Base-by-base conservation (phyloP, 2,888 invertebrate genomes). In the Amiota communis region DNA sequence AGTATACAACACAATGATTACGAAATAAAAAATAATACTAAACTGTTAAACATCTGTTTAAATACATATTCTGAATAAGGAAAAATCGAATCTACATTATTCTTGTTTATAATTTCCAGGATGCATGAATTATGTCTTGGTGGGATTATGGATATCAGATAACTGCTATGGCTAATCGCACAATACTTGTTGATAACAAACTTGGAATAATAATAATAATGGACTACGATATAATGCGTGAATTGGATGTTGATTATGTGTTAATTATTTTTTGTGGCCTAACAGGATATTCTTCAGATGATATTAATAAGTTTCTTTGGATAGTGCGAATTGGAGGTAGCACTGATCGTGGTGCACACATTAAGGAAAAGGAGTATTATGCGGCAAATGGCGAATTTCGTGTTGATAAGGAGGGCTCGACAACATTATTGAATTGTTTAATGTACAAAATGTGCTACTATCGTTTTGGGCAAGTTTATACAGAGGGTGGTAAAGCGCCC, bases 401-500 rank as follows among this genome's bases (percentile, higher is more conserved):
- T 61, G 95, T 99, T 1, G 99, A 99, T 91, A 95, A 95, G 80
- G 98, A 98, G 88, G 98, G 98, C 57, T 96, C 98, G 1, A 93
- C 93, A 49, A 95, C 95, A 17, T 92, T 99, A 81, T 94, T 98
- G 82, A 98, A 99, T 91, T 98, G 97, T 87, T 93, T 99, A 77
- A 99, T 99, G 99, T 99, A 99, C 92, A 99, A 99, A 92, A 96
- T 99, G 96, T 98, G 98, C 91, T 99, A 99, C 90, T 98, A 99
- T 91, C 93, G 97, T 87, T 99, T 99, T 89, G 98, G 98, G 0
- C 95, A 96, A 85, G 89, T 98, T 76, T 98, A 97, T 89, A 98
- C 98, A 0, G 98, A 98, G 91, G 96, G 96, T 85, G 95, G 96
- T 56, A 98, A 97, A 83, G 97, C 98, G 51, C 95, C 98, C 1